These are phyloP conservation scores for Dromiciops gliroides DNA, from an alignment of 2,113 vertebrate species.

Conservation along the genomic window DNA sequence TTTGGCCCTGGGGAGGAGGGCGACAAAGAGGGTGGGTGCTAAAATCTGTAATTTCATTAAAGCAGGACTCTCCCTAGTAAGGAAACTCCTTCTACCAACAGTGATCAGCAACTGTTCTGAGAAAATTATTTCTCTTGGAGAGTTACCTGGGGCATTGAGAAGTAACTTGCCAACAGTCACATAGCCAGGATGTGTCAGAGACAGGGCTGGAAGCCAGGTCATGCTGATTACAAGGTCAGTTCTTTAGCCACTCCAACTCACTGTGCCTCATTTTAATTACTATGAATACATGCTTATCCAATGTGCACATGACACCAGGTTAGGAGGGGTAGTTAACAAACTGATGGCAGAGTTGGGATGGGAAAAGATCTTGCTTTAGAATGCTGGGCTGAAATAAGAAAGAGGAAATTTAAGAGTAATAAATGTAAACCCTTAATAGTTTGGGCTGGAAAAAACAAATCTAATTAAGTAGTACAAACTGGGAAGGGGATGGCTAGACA, in stretches of 20 bases:
- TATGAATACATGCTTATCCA: background rate
- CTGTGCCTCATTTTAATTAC: background rate
- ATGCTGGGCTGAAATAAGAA: background rate
- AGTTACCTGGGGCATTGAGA: background rate
- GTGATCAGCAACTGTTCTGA: background rate
- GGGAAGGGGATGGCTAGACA: background rate
- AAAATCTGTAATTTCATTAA: background rate
- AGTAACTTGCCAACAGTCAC: background rate
- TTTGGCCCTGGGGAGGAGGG: background rate
- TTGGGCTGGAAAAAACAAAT: background rate
- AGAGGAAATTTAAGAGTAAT: background rate
- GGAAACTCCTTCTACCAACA: background rate
- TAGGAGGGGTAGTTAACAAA: background rate
- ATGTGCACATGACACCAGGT: background rate
- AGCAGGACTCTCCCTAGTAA: background rate
- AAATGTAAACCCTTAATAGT: background rate
- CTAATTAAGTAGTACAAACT: background rate
- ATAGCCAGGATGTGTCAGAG: background rate
- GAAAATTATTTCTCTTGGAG: background rate
- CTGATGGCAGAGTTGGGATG: background rate
- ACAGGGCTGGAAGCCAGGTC: background rate
- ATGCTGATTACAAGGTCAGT: background rate
- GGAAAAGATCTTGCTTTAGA: background rate
- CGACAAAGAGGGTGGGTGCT: background rate
- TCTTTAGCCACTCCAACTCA: background rate